Evolutionary conservation across 92 coral and sea anemone genomes (phyloP).

Genomic region (Epizoanthus ramosus): DNA sequence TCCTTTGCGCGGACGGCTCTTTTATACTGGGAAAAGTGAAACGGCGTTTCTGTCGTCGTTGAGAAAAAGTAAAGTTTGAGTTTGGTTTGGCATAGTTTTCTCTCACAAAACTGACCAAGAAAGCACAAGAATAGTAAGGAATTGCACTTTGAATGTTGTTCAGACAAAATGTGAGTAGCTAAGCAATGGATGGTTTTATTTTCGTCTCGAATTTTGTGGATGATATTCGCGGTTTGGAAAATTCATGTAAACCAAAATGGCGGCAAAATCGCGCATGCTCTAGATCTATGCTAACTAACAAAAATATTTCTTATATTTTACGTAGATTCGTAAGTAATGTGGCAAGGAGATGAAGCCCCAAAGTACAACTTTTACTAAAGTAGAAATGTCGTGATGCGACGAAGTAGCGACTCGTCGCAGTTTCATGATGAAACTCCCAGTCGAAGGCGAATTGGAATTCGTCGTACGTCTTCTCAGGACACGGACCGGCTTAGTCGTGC

Average conservation of each 20-base stretch:
- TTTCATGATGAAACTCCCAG: conserved; percentile 97
- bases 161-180: conserved; percentile 65
- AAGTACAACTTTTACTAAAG: conserved; percentile 31
- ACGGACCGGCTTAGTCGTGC: conserved; percentile 76
- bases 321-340: background rate
- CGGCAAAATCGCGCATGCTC: conserved; percentile 99
- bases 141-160: conserved; percentile 44
- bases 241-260: conserved; percentile 86
- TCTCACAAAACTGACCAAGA: conserved; percentile 35
- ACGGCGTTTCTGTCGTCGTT: conserved; percentile 53
- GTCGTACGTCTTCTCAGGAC: conserved; percentile 90
- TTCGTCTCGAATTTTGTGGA: conserved; percentile 59
- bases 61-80: conserved; percentile 24
- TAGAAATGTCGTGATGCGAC: conserved; percentile 82
- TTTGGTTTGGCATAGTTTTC: conserved; percentile 37
- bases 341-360: conserved; percentile 39
- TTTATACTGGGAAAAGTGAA: conserved; percentile 1
- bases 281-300: conserved; percentile 61
- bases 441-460: conserved; percentile 83
- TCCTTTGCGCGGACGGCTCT: conserved; percentile 51
- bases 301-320: conserved; percentile 42
- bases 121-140: conserved; percentile 39
- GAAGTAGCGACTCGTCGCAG: conserved; percentile 93
- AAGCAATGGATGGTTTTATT: conserved; percentile 76
- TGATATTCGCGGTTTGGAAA: conserved; percentile 50